A percentile compares a stretch with the other conserved stretches of the same genome.
Evolutionary conservation across 2,113 vertebrate species (phyloP).

Genomic region (Nestor notabilis): DNA sequence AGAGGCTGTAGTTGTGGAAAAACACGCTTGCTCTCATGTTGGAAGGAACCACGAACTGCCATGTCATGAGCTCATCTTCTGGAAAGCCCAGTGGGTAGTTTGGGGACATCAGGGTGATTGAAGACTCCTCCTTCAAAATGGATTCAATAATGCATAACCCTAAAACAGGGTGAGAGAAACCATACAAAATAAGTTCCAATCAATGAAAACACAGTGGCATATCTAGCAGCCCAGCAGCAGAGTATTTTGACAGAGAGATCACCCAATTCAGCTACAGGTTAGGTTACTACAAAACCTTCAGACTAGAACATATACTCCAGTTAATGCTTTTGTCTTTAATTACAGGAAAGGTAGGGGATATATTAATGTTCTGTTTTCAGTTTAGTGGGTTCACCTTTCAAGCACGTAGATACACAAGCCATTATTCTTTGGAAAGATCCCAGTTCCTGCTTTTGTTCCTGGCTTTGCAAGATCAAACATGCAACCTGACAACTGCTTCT

Average conservation of each 20-base stretch:
- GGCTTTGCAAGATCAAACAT: neutral
- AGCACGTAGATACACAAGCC: neutral
- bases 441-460: neutral
- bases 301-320: neutral
- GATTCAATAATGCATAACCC: conserved; percentile 83
- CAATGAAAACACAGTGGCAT: neutral
- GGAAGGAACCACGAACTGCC: conserved; percentile 84
- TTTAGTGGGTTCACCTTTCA: neutral
- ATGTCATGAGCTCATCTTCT: conserved; percentile 79
- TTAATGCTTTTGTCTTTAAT: neutral
- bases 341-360: neutral
- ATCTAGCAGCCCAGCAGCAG: neutral
- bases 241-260: neutral
- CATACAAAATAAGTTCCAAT: neutral
- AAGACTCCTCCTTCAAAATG: conserved; percentile 76
- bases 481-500: neutral
- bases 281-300: neutral
- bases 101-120: conserved; percentile 80
- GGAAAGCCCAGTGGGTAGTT: conserved; percentile 83
- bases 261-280: neutral
- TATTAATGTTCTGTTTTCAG: neutral
- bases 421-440: neutral
- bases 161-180: neutral
- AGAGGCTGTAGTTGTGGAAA: conserved; percentile 75
- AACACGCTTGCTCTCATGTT: conserved; percentile 83